These are phyloP conservation scores for Apamea monoglypha DNA, from an alignment of 2,888 invertebrate species.

Conservation along the genomic window DNA sequence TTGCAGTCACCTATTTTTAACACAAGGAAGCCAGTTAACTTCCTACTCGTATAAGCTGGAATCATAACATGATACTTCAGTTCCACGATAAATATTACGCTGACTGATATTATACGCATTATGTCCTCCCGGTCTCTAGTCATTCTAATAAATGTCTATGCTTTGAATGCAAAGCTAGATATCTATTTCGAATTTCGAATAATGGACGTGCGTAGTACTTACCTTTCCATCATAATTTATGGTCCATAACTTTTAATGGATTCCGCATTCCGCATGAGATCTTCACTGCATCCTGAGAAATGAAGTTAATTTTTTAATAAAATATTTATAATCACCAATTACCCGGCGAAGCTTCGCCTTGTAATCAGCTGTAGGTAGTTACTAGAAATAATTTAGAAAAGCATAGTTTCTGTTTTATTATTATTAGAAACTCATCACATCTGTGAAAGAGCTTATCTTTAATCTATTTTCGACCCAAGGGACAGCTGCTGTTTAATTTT, in stretches of 20 bases:
- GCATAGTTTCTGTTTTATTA: background rate
- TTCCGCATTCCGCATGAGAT: slow-evolving; percentile 6
- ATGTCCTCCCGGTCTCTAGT: background rate
- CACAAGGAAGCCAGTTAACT: background rate
- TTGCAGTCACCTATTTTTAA: background rate
- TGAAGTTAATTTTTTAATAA: background rate
- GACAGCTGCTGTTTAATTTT: slow-evolving; percentile 9
- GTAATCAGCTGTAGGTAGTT: background rate
- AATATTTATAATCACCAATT: background rate
- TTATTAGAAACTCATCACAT: background rate
- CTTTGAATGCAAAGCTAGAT: slow-evolving; percentile 15
- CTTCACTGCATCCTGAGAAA: background rate
- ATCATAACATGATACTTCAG: background rate
- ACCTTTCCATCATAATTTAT: slow-evolving; percentile 7
- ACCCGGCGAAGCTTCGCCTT: background rate
- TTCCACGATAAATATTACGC: background rate
- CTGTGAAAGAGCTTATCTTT: background rate
- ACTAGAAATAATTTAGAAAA: background rate
- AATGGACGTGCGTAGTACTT: background rate
- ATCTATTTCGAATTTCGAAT: slow-evolving; percentile 15
- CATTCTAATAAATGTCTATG: slow-evolving; percentile 21
- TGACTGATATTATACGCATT: background rate
- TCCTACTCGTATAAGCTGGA: background rate
- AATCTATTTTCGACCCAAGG: background rate
- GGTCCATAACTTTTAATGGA: slow-evolving; percentile 13